Base-by-base conservation (phyloP, 2,113 vertebrate genomes). In the Cyrtonyx montezumae region DNA sequence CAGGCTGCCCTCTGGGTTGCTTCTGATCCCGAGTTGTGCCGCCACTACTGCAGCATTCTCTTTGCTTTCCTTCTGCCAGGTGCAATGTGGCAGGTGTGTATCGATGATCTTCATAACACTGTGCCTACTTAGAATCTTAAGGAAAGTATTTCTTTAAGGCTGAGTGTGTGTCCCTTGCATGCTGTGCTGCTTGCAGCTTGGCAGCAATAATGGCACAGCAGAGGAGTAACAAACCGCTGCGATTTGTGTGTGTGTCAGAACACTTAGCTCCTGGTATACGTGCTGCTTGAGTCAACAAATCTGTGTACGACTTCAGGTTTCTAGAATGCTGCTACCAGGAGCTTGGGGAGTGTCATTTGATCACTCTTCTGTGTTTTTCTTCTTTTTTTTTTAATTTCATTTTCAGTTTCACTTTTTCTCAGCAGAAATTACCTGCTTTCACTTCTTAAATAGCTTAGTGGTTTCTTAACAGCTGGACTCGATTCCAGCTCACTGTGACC, bases 391-490 rank as follows among this genome's bases (percentile, higher is more conserved):
- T 53, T 37, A 30, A 26, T 76, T 94, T 81, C 42, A 10, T 32
- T 92, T 58, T 8, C 21, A 10, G 34, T 91, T 91, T 93, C n/a
- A 5, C 61, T 84, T 90, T 90, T 69, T 68, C 40, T 78, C 69
- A 74, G 65, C 55, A 45, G 21, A 81, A 65, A 21, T 81, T 22
- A 28, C 74, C 66, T 74, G 18, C 25, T 51, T 91, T 89, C 58
- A n/a, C 74, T 67, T 69, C 16, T n/a, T 8, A 0, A 1, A 3
- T 68, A 16, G 5, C 28, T 26, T 6, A 2, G 3, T 6, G 36
- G 22, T 63, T 66, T 63, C 32, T 32, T 53, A 36, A 32, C 34
- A 75, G 30, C 62, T 25, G 16, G 26, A 30, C 48, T 79, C 82
- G 71, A 23, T 26, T 71, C 22, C 51, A 49, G 48, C 46, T 76